A percentile compares a stretch with the other conserved stretches of the same genome.
Evolutionary conservation across 2,113 vertebrate species (phyloP).

Genomic region (Ctenodactylus gundi): DNA sequence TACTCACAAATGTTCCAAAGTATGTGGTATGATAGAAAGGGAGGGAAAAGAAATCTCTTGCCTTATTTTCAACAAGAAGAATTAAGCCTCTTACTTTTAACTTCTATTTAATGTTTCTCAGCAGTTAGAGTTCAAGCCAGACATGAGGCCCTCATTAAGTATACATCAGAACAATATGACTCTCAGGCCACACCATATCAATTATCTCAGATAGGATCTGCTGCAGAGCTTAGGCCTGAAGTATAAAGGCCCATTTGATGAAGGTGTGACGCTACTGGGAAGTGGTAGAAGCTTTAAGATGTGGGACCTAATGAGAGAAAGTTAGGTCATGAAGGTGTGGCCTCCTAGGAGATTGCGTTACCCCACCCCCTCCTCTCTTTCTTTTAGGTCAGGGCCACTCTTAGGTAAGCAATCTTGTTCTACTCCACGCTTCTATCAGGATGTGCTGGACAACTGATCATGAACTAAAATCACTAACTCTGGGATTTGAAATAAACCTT

Average conservation of each 20-base stretch:
- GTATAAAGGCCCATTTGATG: not conserved
- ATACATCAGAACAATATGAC: rapidly evolving
- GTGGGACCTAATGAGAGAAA: not conserved
- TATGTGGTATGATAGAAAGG: not conserved
- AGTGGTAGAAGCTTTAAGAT: not conserved
- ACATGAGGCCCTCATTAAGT: not conserved
- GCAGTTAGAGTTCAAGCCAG: not conserved
- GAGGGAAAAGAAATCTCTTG: not conserved
- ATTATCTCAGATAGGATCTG: not conserved
- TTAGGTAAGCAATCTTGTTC: not conserved
- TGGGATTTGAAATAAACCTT: not conserved
- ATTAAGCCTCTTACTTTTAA: not conserved
- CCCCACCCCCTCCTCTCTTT: not conserved
- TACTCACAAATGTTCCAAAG: not conserved
- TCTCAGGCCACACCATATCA: not conserved
- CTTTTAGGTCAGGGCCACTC: not conserved
- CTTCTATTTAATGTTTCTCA: not conserved
- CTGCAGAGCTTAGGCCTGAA: not conserved
- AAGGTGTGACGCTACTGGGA: not conserved
- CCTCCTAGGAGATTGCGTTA: not conserved
- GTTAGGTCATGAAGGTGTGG: not conserved
- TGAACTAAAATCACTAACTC: not conserved
- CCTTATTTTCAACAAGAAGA: not conserved
- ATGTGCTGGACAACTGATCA: not conserved
- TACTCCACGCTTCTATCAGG: not conserved